Conservation (phyloP, 2,797 vertebrate species). For the Danio kyathit region DNA sequence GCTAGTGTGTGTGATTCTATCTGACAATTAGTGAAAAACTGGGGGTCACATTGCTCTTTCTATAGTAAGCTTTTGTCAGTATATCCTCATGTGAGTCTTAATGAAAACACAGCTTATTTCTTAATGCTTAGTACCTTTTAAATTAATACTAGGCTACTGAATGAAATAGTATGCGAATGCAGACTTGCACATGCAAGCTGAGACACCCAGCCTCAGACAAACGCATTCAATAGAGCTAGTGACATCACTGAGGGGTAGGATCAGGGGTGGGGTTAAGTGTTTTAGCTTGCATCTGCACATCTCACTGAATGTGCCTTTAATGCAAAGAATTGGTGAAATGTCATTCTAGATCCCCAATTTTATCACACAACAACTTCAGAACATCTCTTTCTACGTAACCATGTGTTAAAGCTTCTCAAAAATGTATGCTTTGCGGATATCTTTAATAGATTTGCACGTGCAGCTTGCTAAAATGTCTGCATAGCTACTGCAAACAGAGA, state of each 20-base stretch:
- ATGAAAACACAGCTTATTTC: not conserved
- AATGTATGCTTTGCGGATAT: not conserved
- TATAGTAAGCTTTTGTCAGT: not conserved
- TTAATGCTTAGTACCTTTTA: not conserved
- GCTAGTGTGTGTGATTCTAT: not conserved
- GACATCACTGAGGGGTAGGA: too few species aligned
- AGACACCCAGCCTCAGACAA: too few species aligned
- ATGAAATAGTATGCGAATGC: too few species aligned
- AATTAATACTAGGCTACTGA: not conserved
- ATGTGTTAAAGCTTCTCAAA: not conserved
- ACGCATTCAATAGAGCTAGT: too few species aligned
- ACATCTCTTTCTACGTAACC: not conserved
- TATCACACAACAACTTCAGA: not conserved
- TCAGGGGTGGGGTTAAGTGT: too few species aligned
- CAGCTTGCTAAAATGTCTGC: not conserved
- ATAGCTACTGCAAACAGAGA: conserved; percentile 13
- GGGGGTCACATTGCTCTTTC: too few species aligned
- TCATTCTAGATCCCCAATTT: not conserved
- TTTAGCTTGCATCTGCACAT: too few species aligned
- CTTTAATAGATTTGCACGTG: not conserved
- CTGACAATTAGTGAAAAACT: not conserved
- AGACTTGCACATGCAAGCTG: too few species aligned
- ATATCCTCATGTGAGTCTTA: not conserved
- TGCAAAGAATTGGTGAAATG: not conserved
- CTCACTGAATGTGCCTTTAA: not conserved